Conservation (phyloP, 2,113 vertebrate species). For the Phycodurus eques region DNA sequence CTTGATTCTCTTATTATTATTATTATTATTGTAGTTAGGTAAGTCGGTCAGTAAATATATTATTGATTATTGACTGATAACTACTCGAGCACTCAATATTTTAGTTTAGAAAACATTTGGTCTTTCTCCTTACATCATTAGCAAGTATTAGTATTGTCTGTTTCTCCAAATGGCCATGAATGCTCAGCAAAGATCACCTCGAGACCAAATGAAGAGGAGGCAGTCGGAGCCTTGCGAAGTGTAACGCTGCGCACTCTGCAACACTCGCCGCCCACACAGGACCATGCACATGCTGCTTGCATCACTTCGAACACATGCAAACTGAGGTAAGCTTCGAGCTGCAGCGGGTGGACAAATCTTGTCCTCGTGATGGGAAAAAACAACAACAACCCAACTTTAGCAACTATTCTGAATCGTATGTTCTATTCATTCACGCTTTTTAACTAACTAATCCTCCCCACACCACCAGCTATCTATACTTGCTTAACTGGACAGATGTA, state of each 20-base stretch:
- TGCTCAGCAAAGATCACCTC: constrained; percentile 43
- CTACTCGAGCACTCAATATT: not conserved
- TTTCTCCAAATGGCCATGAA: constrained; percentile 67
- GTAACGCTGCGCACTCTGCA: constrained; percentile 61
- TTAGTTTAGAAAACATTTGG: not conserved
- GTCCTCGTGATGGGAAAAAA: not conserved
- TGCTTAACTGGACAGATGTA: constrained; percentile 14
- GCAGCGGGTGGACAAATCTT: constrained; percentile 10
- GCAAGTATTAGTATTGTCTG: constrained; percentile 19
- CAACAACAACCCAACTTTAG: not conserved
- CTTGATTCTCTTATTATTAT: not conserved
- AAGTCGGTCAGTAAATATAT: not conserved
- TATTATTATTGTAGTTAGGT: too few species aligned
- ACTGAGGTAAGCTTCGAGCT: constrained; percentile 19
- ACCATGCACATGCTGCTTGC: constrained; percentile 5
- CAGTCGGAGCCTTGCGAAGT: constrained; percentile 38
- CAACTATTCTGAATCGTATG: not conserved
- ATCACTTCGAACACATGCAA: constrained; percentile 24
- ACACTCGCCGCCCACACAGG: constrained; percentile 50
- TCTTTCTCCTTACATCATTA: not conserved
- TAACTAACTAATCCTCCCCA: not conserved
- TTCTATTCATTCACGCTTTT: constrained; percentile 1
- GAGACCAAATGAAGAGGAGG: constrained; percentile 41
- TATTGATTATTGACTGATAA: not conserved
- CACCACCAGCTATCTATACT: constrained; percentile 28